These are phyloP conservation scores for Cryptoleucopteryx plumbea DNA, from an alignment of 2,113 vertebrate species.

Conservation along the genomic window DNA sequence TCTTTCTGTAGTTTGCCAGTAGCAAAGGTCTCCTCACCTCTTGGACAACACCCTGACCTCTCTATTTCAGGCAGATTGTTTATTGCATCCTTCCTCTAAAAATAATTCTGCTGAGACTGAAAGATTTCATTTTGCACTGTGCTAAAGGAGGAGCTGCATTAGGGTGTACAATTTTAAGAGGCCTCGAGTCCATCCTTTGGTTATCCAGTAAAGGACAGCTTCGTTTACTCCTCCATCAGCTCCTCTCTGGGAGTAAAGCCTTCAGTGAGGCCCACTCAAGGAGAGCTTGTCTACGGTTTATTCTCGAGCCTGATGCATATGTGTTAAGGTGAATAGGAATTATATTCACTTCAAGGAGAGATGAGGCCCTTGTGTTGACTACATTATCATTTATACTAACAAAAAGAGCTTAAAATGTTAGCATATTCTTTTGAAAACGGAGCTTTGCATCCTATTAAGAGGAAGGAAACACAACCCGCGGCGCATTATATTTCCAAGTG, in stretches of 20 bases:
- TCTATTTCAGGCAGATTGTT: background rate
- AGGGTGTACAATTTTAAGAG: background rate
- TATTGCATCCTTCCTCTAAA: background rate
- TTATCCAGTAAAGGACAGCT: background rate
- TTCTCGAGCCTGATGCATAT: background rate
- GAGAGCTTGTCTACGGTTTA: background rate
- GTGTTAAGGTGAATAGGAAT: constrained; percentile 40
- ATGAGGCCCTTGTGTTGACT: constrained; percentile 46
- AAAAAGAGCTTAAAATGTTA: constrained; percentile 72
- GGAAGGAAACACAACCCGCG: constrained; percentile 49
- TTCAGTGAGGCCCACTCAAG: background rate
- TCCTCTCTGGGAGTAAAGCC: background rate
- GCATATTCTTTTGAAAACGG: constrained; percentile 67
- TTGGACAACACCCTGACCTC: background rate
- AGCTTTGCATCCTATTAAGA: constrained; percentile 67
- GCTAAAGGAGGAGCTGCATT: background rate
- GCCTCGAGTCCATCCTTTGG: background rate
- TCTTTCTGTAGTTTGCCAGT: background rate
- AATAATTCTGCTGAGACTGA: background rate
- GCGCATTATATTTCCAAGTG: constrained; percentile 31
- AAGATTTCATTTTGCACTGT: background rate
- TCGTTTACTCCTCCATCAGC: background rate
- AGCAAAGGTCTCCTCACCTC: background rate
- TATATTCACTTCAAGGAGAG: constrained; percentile 55
- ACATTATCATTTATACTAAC: constrained; percentile 70